Percentiles rank a stretch among this genome's conserved stretches.
Conservation (phyloP, 2,888 invertebrate genomes). For the Lymantria monacha region DNA sequence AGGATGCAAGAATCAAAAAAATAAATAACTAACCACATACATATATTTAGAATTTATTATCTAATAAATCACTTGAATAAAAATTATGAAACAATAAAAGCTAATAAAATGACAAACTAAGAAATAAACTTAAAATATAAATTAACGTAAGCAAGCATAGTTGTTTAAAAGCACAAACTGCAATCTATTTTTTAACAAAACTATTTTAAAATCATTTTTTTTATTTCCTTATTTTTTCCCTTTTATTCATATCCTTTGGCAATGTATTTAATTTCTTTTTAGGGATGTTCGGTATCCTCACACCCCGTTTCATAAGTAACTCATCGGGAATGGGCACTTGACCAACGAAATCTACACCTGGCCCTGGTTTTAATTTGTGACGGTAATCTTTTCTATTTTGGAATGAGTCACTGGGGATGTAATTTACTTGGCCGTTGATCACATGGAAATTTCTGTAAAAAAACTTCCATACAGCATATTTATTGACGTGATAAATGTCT, state of each 20-base stretch:
- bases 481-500: no score
- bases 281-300: neutral
- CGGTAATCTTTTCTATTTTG: slow-evolving; percentile 31
- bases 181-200: no score
- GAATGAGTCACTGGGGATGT: neutral
- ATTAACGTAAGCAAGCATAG: no score
- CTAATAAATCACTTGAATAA: no score
- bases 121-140: no score
- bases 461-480: neutral
- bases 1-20: no score
- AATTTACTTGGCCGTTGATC: neutral
- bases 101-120: no score
- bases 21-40: no score
- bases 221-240: neutral
- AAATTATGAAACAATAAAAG: no score
- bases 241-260: neutral
- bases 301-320: slow-evolving; percentile 31
- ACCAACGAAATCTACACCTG: slow-evolving; percentile 39
- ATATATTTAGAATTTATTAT: no score
- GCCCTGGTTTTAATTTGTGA: slow-evolving; percentile 37
- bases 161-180: no score
- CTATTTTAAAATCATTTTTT: neutral
- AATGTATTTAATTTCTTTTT: neutral
- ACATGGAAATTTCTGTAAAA: neutral
- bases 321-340: slow-evolving; percentile 44